Conservation (phyloP, 1,140 invertebrate genomes). For the Bombus difficillimus region DNA sequence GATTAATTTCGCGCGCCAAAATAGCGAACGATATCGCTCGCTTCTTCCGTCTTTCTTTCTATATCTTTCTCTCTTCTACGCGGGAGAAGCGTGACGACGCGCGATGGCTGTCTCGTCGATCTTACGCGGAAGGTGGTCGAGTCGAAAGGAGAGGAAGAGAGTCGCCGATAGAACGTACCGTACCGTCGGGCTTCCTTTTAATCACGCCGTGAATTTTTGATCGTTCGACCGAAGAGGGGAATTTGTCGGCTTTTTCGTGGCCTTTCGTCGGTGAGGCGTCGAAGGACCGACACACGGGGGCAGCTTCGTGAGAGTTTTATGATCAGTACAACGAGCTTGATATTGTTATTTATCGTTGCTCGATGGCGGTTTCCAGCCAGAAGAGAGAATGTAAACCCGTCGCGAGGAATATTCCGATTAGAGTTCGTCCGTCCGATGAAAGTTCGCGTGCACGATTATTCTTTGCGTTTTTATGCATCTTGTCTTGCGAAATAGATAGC, state of each 20-base stretch:
- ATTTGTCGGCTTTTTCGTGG: not conserved
- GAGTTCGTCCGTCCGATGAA: too few species aligned
- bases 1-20: conserved; percentile 56
- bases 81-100: rapidly evolving
- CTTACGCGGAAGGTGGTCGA: not conserved
- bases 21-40: not conserved
- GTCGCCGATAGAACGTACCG: not conserved
- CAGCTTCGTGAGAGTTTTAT: not conserved
- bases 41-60: too few species aligned
- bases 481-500: too few species aligned
- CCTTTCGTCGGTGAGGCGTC: not conserved
- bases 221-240: not conserved
- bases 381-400: not conserved
- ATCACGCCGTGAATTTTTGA: conserved; percentile 35
- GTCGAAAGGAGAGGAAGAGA: too few species aligned
- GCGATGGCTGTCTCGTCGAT: not conserved
- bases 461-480: not conserved
- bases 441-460: not conserved
- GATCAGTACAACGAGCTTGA: not conserved
- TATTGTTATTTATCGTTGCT: conserved; percentile 36
- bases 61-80: too few species aligned
- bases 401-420: not conserved
- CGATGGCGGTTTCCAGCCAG: not conserved
- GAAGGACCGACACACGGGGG: not conserved
- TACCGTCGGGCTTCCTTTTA: not conserved